phyloP scores from a whole-genome alignment of 2,888 invertebrate species.

The Spodoptera littoralis region DNA sequence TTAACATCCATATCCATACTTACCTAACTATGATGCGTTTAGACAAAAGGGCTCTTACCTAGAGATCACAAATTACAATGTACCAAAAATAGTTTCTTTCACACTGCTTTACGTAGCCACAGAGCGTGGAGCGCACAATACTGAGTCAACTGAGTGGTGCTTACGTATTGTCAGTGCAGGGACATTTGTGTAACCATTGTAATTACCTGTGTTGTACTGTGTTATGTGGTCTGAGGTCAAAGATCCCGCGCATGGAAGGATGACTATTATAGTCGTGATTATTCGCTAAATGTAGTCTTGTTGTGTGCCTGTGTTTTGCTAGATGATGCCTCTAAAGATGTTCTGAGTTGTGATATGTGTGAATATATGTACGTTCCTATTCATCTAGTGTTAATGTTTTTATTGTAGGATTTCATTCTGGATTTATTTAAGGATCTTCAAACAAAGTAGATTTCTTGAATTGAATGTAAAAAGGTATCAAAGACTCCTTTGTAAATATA shows the following conservation, averaged over 20 bases:
- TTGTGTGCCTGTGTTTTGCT: too few species aligned
- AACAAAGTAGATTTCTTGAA: too few species aligned
- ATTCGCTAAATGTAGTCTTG: not conserved
- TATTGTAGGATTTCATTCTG: too few species aligned
- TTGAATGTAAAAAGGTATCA: too few species aligned
- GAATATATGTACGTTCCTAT: too few species aligned
- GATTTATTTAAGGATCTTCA: too few species aligned
- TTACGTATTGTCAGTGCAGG: conserved; percentile 20
- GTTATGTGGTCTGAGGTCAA: conserved; percentile 19
- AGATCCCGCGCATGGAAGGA: conserved; percentile 19
- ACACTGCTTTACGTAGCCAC: conserved; percentile 12
- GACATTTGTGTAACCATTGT: conserved; percentile 34
- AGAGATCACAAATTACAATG: conserved; percentile 35
- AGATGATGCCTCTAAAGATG: too few species aligned
- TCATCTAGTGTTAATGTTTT: too few species aligned
- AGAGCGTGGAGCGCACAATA: conserved; percentile 29
- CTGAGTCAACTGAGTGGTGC: not conserved
- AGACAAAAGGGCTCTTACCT: conserved; percentile 9
- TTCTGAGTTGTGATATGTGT: too few species aligned
- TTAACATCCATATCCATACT: not conserved
- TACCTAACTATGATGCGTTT: conserved; percentile 6
- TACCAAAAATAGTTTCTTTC: conserved; percentile 31
- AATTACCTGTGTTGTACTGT: too few species aligned
- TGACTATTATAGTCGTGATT: not conserved
- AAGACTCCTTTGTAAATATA: too few species aligned